Base-by-base conservation (phyloP, 1,140 invertebrate genomes). In the Trachymyrmex septentrionalis region DNA sequence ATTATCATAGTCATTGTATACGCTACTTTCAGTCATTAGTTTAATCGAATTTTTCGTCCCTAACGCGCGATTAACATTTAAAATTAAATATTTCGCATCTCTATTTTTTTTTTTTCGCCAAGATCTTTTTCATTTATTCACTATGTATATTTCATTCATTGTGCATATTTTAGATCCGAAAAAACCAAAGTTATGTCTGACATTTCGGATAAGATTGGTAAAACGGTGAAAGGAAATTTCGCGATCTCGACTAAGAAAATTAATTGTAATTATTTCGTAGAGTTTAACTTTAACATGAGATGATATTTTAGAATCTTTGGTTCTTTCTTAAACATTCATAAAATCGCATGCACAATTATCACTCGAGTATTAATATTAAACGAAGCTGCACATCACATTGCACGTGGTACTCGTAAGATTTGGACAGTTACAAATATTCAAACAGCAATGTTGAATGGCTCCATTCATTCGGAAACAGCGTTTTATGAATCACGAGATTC, bases 1-100 rank as follows among this genome's bases (percentile, higher is more conserved):
- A 84, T 84, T 75, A 75, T 6, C 67, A 73, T 84, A 84, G 34
- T 82, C 55, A 73, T 61, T 73, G 55, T 50, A 19, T 44, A 9
- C 50, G 14, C 69, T 69, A 75, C 10, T 84, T 73, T 21, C 69
- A 48, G 80, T 73, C 80, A 50, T 73, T 61, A 30, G 1, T 73
- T 27, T 6, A 50, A 27, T 48, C n/a, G 27, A 14, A 38, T 50
- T 59, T 48, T 14, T 48, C 16, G 10, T 12, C 57, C 59, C 16
- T 21, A n/a, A n/a, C 30, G 1, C 16, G 5, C 2, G 6, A 16
- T 24, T 21, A 16, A 30, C 2, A 5, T 21, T 75, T 59, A 16
- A 75, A 75, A 24, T 44, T 50, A 48, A 16, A 69, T 69, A 44
- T 21, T 34, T 73, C 27, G 21, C 10, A 34, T 50, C 0, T 61